These are phyloP conservation scores for Amaurobius ferox DNA, from an alignment of 2,888 invertebrate genomes.

Conservation along the genomic window DNA sequence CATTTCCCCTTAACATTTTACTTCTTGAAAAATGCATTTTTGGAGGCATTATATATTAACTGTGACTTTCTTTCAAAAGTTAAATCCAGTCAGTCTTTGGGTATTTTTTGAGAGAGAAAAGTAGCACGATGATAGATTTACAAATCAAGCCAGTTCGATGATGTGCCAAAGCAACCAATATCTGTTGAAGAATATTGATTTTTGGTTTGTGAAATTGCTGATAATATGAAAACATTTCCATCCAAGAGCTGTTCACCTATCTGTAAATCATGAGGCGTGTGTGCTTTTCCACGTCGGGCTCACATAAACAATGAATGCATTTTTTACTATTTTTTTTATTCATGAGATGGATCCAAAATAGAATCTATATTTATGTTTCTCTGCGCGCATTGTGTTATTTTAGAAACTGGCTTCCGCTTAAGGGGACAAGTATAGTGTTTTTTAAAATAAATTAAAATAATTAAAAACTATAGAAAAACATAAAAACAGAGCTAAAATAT, in stretches of 20 bases:
- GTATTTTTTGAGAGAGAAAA: not conserved
- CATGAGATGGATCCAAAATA: conserved; percentile 34
- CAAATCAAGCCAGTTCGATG: not conserved
- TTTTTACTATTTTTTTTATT: conserved; percentile 32
- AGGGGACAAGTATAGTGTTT: too few relatives aligned
- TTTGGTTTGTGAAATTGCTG: not conserved
- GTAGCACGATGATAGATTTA: not conserved
- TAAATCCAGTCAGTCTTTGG: not conserved
- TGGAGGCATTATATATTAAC: too few relatives aligned
- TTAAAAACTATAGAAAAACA: too few relatives aligned
- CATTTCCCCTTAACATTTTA: not conserved
- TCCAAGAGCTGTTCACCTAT: conserved; percentile 1
- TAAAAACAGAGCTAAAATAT: too few relatives aligned
- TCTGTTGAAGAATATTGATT: not conserved
- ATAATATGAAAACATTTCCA: not conserved
- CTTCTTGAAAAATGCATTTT: not conserved
- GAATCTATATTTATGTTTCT: conserved; percentile 23
- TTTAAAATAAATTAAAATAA: too few relatives aligned
- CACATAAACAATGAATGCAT: conserved; percentile 56
- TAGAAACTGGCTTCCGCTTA: conserved; percentile 48
- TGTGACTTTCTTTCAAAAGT: not conserved
- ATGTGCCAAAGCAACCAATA: not conserved
- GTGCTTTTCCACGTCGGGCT: not conserved
- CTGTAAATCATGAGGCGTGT: conserved; percentile 50
- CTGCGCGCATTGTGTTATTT: not conserved